phyloP scores from a whole-genome alignment of 2,113 vertebrate species.

The Willisornis vidua region DNA sequence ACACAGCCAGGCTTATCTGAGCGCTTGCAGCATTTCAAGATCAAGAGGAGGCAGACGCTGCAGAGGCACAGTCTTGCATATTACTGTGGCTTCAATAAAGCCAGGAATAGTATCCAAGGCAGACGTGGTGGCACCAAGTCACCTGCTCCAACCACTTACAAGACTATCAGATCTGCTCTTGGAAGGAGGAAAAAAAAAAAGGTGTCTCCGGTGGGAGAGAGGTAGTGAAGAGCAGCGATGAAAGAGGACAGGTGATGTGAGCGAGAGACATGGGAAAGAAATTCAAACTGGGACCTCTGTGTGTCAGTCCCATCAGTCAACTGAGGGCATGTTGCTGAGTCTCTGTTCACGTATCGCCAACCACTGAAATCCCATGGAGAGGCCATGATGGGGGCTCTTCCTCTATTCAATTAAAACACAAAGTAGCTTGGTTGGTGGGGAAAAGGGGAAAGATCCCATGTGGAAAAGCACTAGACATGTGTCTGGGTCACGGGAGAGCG shows the following conservation, averaged over 20 bases:
- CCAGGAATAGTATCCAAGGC: conserved; percentile 29
- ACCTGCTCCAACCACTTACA: conserved; percentile 13
- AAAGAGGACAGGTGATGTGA: neutral
- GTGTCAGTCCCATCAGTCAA: accelerated
- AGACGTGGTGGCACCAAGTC: conserved; percentile 25
- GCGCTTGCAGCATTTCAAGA: neutral
- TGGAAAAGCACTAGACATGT: conserved; percentile 15
- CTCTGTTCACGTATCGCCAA: neutral
- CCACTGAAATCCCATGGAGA: neutral
- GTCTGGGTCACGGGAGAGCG: neutral
- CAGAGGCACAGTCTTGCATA: neutral
- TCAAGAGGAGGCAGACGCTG: neutral
- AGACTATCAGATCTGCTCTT: neutral
- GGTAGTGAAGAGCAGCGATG: neutral
- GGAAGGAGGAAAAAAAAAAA: neutral
- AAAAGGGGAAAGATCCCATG: conserved; percentile 16
- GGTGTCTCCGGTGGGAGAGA: neutral
- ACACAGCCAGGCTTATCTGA: neutral
- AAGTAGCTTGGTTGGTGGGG: neutral
- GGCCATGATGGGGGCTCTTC: neutral
- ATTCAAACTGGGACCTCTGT: neutral
- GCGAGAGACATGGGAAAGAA: neutral
- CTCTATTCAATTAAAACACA: conserved; percentile 42
- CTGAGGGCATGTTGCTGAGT: neutral
- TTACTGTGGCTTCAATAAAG: neutral